Conservation (phyloP, 2,113 vertebrate genomes). For the Hippocampus zosterae region DNA sequence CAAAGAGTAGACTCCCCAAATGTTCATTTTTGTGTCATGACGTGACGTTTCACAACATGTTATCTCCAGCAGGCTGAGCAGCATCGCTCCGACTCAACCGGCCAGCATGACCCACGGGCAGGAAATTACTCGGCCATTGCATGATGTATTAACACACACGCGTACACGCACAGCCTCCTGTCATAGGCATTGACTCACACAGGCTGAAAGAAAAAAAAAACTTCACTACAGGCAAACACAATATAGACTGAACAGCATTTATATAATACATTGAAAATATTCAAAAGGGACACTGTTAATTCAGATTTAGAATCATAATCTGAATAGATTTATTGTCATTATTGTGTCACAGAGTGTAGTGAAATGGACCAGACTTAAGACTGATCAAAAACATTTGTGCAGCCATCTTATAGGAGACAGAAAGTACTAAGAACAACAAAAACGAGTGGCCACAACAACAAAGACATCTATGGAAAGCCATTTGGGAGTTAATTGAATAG, state of each 20-base stretch:
- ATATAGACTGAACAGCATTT: neutral
- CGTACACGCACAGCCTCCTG: neutral
- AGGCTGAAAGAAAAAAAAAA: neutral
- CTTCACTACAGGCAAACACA: neutral
- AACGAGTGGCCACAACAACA: too few species aligned
- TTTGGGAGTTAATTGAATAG: too few species aligned
- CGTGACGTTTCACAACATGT: conserved; percentile 21
- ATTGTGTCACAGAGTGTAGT: too few species aligned
- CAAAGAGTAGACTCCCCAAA: neutral
- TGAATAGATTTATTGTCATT: too few species aligned
- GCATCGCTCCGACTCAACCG: neutral
- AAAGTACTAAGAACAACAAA: too few species aligned
- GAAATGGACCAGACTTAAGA: neutral
- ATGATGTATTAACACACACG: conserved; percentile 10
- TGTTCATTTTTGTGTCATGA: conserved; percentile 5
- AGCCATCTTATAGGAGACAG: too few species aligned
- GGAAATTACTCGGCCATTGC: conserved; percentile 22
- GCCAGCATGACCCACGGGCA: conserved; percentile 19
- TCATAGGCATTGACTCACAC: conserved; percentile 6
- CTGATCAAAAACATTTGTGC: too few species aligned
- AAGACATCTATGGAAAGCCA: too few species aligned
- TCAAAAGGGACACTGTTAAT: neutral
- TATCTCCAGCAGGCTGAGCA: conserved; percentile 16
- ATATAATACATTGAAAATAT: neutral
- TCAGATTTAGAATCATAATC: neutral